phyloP scores from a whole-genome alignment of 2,113 vertebrate genomes.

The Charina bottae region DNA sequence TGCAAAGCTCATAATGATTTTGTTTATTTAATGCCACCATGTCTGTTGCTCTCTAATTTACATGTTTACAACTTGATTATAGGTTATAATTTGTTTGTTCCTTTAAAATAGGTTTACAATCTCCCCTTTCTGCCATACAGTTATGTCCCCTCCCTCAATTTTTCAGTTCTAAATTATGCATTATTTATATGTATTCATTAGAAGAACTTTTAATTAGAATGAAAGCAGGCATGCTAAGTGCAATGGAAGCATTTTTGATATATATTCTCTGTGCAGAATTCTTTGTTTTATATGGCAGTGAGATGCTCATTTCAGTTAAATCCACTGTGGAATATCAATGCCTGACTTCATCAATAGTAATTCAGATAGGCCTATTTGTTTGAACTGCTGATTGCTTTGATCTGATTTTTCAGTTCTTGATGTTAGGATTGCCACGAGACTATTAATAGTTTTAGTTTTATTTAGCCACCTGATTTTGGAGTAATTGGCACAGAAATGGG shows the following conservation, averaged over 20 bases:
- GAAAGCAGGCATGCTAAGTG: background rate
- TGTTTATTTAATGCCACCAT: background rate
- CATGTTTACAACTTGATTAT: background rate
- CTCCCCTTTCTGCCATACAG: background rate
- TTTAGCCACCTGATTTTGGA: background rate
- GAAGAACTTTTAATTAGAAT: background rate
- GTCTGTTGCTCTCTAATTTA: background rate
- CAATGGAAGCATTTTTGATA: background rate
- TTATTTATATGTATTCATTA: background rate
- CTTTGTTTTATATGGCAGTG: background rate
- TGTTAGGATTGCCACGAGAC: background rate
- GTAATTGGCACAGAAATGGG: background rate
- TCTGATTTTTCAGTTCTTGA: background rate
- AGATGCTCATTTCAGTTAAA: background rate
- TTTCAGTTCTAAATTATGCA: background rate
- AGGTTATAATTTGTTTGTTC: background rate
- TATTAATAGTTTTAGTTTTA: constrained; percentile 12
- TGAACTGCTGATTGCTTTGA: background rate
- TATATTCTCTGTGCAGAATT: background rate
- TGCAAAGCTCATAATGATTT: background rate
- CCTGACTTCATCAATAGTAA: background rate
- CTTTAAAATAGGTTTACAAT: background rate
- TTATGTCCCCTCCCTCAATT: background rate
- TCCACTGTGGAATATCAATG: background rate
- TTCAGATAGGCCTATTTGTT: background rate